phyloP scores from a whole-genome alignment of 2,888 invertebrate genomes.

The Polietes domitor region DNA sequence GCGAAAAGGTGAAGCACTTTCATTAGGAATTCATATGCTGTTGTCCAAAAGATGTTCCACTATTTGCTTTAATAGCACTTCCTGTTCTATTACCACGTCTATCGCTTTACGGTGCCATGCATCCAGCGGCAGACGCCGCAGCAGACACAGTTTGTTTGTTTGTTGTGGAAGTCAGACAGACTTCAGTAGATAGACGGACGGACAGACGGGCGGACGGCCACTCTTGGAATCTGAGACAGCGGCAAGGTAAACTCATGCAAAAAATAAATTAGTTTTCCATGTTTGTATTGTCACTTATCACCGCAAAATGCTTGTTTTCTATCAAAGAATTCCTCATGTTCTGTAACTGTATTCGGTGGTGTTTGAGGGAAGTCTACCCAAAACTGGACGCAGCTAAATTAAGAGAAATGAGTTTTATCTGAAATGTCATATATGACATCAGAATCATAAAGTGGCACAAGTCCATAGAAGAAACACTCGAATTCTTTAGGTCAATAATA shows the following conservation, averaged over 20 bases:
- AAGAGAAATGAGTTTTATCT: too few species aligned
- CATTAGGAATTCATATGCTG: slow-evolving; percentile 60
- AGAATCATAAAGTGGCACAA: too few species aligned
- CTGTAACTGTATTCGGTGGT: slow-evolving; percentile 59
- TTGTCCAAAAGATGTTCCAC: slow-evolving; percentile 54
- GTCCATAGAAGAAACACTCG: too few species aligned
- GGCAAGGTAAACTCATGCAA: slow-evolving; percentile 42
- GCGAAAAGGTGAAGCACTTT: slow-evolving; percentile 62
- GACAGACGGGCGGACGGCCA: slow-evolving; percentile 51
- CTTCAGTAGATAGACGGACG: not conserved
- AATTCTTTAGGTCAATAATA: too few species aligned
- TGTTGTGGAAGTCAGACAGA: slow-evolving; percentile 34
- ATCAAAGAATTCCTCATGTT: slow-evolving; percentile 64
- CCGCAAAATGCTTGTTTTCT: slow-evolving; percentile 70
- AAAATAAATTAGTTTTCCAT: slow-evolving; percentile 80
- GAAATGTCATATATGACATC: too few species aligned
- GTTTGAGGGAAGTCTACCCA: slow-evolving; percentile 39
- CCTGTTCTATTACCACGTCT: slow-evolving; percentile 58
- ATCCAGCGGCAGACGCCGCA: slow-evolving; percentile 46
- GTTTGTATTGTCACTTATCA: slow-evolving; percentile 79
- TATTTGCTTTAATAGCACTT: slow-evolving; percentile 59
- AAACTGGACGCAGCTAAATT: not conserved
- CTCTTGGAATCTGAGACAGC: slow-evolving; percentile 42
- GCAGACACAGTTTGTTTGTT: slow-evolving; percentile 52
- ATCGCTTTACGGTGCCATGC: slow-evolving; percentile 37